These are phyloP conservation scores for Andrena minutula DNA, from an alignment of 2,888 invertebrate species.

Conservation along the genomic window DNA sequence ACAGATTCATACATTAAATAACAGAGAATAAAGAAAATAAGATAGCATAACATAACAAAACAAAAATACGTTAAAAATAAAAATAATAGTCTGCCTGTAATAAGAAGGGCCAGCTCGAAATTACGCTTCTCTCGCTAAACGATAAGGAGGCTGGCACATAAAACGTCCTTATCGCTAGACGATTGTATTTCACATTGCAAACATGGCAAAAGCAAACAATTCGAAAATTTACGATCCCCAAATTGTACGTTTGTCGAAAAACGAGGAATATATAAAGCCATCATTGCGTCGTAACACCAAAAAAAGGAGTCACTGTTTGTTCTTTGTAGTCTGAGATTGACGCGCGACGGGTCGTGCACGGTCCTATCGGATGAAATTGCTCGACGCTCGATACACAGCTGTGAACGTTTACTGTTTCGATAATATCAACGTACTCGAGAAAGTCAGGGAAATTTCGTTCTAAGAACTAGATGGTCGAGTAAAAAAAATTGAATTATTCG, in stretches of 20 bases:
- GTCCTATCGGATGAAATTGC: too few relatives aligned
- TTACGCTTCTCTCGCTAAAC: background rate
- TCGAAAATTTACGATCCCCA: background rate
- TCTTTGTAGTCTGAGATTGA: background rate
- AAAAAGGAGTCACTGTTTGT: background rate
- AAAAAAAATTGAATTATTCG: slow-evolving; percentile 5
- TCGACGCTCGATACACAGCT: too few relatives aligned
- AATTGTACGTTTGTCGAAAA: background rate
- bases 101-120: background rate
- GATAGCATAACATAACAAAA: too few relatives aligned
- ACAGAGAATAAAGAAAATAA: too few relatives aligned
- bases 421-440: background rate
- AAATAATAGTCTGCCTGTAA: too few relatives aligned
- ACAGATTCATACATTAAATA: too few relatives aligned
- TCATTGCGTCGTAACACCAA: background rate
- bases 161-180: slow-evolving; percentile 10
- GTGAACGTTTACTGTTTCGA: background rate
- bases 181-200: slow-evolving; percentile 4
- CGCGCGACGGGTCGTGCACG: background rate
- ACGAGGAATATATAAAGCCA: background rate
- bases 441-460: background rate
- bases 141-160: slow-evolving; percentile 10
- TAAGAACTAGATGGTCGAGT: background rate
- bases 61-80: too few relatives aligned
- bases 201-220: background rate